Evolutionary conservation across 1,140 invertebrate genomes (phyloP).

Genomic region (Cotesia glomerata): DNA sequence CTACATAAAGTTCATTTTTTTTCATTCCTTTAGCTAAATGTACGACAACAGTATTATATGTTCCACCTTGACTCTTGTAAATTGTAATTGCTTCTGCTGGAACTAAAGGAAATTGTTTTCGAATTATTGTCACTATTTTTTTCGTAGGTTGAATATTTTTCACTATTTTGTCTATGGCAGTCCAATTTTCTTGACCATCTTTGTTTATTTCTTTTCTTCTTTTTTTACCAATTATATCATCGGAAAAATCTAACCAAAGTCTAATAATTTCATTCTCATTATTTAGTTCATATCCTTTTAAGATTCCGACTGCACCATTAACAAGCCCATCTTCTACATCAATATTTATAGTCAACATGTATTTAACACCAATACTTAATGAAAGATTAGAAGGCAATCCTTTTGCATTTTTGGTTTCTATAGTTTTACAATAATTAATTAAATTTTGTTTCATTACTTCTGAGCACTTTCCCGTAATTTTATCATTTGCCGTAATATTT

Average conservation of each 20-base stretch:
- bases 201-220: not conserved
- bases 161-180: not conserved
- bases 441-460: not conserved
- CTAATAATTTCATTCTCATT: not conserved
- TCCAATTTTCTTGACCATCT: not conserved
- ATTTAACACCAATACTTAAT: conserved; percentile 25
- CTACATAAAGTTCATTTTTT: conserved; percentile 25
- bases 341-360: conserved; percentile 26
- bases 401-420: not conserved
- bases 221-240: conserved; percentile 14
- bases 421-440: not conserved
- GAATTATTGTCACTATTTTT: not conserved
- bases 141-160: not conserved
- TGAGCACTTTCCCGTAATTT: conserved; percentile 10
- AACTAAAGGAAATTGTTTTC: conserved; percentile 9
- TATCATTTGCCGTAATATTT: not conserved
- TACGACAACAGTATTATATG: conserved; percentile 29
- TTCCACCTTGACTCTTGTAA: conserved; percentile 39
- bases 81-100: conserved; percentile 39
- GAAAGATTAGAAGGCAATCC: conserved; percentile 18
- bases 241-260: conserved; percentile 17
- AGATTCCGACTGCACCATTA: conserved; percentile 27
- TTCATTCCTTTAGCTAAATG: conserved; percentile 15
- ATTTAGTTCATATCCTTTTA: not conserved
- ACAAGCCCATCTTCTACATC: conserved; percentile 33